phyloP scores from a whole-genome alignment of 2,113 vertebrate genomes.

The Fukomys damarensis region DNA sequence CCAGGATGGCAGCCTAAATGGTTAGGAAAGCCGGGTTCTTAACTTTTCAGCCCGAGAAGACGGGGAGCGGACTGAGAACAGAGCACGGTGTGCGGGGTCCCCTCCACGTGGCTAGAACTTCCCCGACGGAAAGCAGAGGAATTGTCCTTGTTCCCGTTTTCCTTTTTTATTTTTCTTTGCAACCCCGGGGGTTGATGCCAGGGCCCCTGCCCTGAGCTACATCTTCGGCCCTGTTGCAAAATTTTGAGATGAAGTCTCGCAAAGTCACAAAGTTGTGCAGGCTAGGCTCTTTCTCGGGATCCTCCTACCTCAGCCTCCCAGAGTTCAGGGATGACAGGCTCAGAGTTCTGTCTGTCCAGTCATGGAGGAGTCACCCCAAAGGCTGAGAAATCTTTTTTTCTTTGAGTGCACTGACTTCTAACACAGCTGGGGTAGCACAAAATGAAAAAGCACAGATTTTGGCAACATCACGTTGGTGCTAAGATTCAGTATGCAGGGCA shows the following conservation, averaged over 20 bases:
- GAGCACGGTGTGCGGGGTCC: too few relatives aligned
- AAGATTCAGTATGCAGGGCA: not conserved
- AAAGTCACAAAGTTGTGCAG: too few relatives aligned
- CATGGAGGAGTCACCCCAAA: not conserved
- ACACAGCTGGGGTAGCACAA: not conserved
- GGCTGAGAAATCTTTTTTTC: not conserved
- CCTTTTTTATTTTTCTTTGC: not conserved
- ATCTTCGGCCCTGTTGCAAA: not conserved
- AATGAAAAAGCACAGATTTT: not conserved
- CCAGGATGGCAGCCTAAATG: accelerated
- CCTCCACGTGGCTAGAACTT: too few relatives aligned
- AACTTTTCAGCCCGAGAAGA: not conserved
- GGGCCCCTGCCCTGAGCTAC: too few relatives aligned
- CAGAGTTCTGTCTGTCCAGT: too few relatives aligned
- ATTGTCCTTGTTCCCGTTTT: too few relatives aligned
- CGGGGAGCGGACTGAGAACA: too few relatives aligned
- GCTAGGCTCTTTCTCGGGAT: not conserved
- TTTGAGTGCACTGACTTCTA: not conserved
- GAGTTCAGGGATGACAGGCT: accelerated
- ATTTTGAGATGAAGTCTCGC: not conserved
- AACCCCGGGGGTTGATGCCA: not conserved
- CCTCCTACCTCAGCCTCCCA: not conserved
- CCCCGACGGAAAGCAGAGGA: too few relatives aligned
- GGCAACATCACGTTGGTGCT: too few relatives aligned
- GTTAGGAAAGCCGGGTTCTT: not conserved